Conservation (phyloP, 2,113 vertebrate genomes). For the Sitta europaea region DNA sequence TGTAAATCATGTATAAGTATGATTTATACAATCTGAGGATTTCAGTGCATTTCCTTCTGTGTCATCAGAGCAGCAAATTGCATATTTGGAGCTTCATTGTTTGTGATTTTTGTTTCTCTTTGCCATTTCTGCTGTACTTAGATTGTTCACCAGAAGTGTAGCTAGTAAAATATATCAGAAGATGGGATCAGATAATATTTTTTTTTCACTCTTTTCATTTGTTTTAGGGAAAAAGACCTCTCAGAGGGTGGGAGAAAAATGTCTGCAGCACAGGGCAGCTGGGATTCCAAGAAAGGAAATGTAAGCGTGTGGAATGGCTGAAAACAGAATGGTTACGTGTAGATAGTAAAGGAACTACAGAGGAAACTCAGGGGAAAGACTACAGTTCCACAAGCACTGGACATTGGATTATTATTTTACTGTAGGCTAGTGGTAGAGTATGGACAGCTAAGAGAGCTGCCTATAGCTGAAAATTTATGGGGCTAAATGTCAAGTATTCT, state of each 20-base stretch:
- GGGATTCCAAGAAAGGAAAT: neutral
- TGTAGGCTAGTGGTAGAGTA: neutral
- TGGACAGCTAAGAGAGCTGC: neutral
- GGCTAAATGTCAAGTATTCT: neutral
- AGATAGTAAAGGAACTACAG: neutral
- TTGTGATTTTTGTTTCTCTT: neutral
- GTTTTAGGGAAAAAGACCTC: neutral
- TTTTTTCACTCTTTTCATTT: neutral
- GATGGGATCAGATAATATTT: neutral
- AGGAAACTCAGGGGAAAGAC: neutral
- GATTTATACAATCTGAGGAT: neutral
- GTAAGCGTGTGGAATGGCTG: neutral
- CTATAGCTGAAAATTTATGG: neutral
- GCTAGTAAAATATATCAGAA: neutral
- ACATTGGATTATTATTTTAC: neutral
- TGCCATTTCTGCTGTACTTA: neutral
- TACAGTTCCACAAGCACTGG: neutral
- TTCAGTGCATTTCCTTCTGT: neutral
- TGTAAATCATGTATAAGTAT: neutral
- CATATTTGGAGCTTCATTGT: neutral
- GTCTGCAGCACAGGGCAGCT: neutral
- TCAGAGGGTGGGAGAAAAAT: neutral
- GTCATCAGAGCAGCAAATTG: neutral
- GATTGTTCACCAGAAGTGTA: neutral
- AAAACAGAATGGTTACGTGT: neutral